These are phyloP conservation scores for Isichthys henryi DNA, from an alignment of 2,113 vertebrate genomes.

Conservation along the genomic window DNA sequence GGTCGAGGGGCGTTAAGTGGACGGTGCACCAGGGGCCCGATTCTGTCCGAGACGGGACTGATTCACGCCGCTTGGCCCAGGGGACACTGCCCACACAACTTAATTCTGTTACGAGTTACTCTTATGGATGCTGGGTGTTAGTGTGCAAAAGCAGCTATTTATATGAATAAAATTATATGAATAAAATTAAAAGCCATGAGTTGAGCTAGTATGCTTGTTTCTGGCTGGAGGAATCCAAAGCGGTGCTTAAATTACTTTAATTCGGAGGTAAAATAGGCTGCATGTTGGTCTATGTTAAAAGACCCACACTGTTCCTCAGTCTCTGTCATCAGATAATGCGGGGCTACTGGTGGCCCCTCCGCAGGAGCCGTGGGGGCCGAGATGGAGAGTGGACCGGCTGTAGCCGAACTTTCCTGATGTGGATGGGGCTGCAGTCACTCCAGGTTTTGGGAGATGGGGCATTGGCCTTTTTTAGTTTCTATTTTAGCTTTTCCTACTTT, in stretches of 20 bases:
- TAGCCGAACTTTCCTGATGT: neutral
- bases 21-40: neutral
- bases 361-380: neutral
- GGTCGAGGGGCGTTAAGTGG: neutral
- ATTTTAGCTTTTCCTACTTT: neutral
- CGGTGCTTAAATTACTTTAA: neutral
- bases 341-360: neutral
- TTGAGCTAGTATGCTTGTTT: neutral
- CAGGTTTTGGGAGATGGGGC: neutral
- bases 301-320: neutral
- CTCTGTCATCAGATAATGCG: neutral
- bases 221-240: neutral
- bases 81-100: neutral
- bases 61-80: neutral
- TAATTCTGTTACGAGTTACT: neutral
- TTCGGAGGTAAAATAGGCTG: neutral
- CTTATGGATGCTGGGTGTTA: neutral
- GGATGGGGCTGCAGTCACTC: neutral
- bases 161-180: neutral
- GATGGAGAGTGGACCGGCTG: neutral
- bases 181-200: neutral
- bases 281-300: neutral
- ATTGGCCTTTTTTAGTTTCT: neutral
- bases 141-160: neutral
- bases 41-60: neutral